Conservation (phyloP, 37 sponge, comb jelly and placozoan species). For the Bolinopsis microptera region DNA sequence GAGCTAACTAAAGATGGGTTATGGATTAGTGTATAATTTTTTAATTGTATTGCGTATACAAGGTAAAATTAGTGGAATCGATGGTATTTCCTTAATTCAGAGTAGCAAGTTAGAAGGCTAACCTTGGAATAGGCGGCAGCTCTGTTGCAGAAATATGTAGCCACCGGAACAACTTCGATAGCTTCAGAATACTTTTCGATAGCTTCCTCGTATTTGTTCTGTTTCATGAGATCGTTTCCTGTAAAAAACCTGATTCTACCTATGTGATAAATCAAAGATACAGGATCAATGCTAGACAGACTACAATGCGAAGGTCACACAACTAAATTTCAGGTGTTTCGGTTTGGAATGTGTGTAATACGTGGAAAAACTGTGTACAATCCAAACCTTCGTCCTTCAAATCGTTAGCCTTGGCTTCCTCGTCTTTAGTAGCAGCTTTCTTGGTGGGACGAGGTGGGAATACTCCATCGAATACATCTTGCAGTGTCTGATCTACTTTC, state of each 20-base stretch:
- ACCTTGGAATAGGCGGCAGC: constrained; percentile 56
- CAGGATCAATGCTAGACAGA: too few species aligned
- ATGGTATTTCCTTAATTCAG: too few species aligned
- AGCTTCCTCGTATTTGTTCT: constrained; percentile 63
- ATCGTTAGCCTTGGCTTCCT: background rate
- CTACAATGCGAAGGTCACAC: too few species aligned
- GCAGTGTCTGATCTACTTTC: constrained; percentile 41
- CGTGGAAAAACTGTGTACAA: too few species aligned
- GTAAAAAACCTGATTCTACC: too few species aligned
- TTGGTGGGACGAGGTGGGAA: background rate
- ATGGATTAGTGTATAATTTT: too few species aligned
- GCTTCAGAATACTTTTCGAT: constrained; percentile 50
- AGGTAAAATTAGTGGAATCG: too few species aligned
- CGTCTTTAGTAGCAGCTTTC: constrained; percentile 42
- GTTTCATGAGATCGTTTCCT: constrained; percentile 60
- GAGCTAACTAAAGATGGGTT: background rate
- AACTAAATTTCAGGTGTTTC: too few species aligned
- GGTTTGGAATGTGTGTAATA: too few species aligned
- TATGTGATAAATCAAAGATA: too few species aligned
- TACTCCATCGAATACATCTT: background rate
- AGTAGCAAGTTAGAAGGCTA: too few species aligned
- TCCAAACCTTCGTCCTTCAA: constrained; percentile 39
- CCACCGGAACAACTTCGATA: background rate
- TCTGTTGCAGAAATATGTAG: constrained; percentile 48
- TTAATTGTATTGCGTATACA: too few species aligned